These are phyloP conservation scores for Bostrychus sinensis DNA, from an alignment of 2,113 vertebrate species.

Conservation along the genomic window DNA sequence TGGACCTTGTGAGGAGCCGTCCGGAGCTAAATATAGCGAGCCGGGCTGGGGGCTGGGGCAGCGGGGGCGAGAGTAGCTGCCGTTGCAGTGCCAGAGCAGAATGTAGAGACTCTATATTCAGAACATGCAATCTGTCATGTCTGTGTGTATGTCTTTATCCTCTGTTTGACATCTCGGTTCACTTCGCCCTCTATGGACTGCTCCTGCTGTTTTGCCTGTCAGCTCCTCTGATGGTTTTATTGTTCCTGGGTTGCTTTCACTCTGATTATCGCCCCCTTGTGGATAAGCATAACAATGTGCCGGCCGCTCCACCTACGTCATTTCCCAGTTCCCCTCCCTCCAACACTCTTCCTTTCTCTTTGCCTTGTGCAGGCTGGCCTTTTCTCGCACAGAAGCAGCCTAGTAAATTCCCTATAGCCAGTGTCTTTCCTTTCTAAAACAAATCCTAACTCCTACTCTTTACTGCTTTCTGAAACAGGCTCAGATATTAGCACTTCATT, in stretches of 20 bases:
- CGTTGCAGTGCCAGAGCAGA: conserved; percentile 52
- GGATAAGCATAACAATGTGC: conserved; percentile 33
- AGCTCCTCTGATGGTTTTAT: conserved; percentile 66
- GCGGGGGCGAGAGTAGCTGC: conserved; percentile 50
- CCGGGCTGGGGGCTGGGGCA: conserved; percentile 18
- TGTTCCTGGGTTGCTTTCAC: conserved; percentile 54
- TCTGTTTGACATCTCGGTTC: conserved; percentile 68
- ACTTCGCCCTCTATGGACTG: conserved; percentile 68
- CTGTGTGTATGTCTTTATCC: conserved; percentile 70
- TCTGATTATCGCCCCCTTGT: conserved; percentile 71
- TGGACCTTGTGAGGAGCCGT: conserved; percentile 36
- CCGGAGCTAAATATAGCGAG: conserved; percentile 66
- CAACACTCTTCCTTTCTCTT: conserved; percentile 45
- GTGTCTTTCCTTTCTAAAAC: conserved; percentile 52
- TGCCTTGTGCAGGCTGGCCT: conserved; percentile 50
- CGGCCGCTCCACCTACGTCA: conserved; percentile 29
- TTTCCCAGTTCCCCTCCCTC: conserved; percentile 27
- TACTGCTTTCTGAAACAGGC: conserved; percentile 60
- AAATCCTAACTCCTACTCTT: conserved; percentile 44
- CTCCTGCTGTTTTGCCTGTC: conserved; percentile 58
- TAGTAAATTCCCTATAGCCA: conserved; percentile 46
- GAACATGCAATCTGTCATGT: conserved; percentile 76
- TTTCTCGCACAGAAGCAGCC: conserved; percentile 49
- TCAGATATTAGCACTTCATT: conserved; percentile 72
- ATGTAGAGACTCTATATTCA: conserved; percentile 72